Evolutionary conservation across 2,113 vertebrate species (phyloP), one percentile per base, ranked within the genome.

Genomic region (Tapirus terrestris): DNA sequence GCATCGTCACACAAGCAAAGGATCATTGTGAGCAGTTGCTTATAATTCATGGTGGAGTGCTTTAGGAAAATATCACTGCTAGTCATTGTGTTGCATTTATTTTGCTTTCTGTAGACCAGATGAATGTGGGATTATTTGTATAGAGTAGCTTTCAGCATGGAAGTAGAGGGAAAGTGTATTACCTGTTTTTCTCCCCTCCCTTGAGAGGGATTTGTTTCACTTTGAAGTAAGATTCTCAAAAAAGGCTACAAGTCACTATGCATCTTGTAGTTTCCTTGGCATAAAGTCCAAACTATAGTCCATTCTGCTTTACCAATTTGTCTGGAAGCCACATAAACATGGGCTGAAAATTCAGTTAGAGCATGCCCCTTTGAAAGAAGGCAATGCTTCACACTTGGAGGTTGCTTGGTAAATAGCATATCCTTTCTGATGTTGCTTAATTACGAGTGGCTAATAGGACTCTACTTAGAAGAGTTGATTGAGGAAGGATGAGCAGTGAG

Each of bases 181-280:
- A 91, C 72, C 43, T 82, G 25, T n/a, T 92, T 92, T 51, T 80
- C 11, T 70, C 13, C 36, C 45, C 60, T 96, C 81, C 84, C 75
- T 20, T 7, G 18, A 65, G 60, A 93, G 33, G 11, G 9, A 87
- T 96, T 73, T 91, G 18, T 93, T 97, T 96, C 83, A 95, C 63
- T 89, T 88, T 85, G 65, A 97, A 93, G 33, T 63, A 51, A 85
- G 48, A 89, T 53, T 93, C 18, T 80, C 65, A 58, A 75, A 94
- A 97, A 92, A 86, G 20, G 21, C 33, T 92, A 10, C 36, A 85
- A 65, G 56, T 87, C 76, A 33, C n/a, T 82, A 33, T 85, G 60
- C 31, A 23, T 13, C 4, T 45, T 84, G 36, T 61, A 76, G 17
- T 93, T 97, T 94, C 29, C 48, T 95, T 89, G 77, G 53, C 83